A percentile compares a stretch with the other conserved stretches of the same genome.
Evolutionary conservation across 2,797 vertebrate genomes (phyloP).

Genomic region (Pipistrellus kuhlii): DNA sequence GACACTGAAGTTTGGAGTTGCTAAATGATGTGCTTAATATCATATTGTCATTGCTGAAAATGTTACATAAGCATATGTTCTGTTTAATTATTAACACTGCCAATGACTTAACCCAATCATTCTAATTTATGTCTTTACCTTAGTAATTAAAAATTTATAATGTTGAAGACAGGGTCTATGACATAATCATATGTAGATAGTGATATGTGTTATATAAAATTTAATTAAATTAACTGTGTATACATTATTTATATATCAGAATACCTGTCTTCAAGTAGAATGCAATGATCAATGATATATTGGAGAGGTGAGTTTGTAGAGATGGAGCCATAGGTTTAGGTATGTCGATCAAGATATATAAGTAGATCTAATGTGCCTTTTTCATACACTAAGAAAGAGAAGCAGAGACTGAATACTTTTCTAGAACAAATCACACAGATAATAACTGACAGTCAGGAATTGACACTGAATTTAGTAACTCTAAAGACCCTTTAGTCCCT

Average conservation of each 20-base stretch:
- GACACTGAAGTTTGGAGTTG: background rate
- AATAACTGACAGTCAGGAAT: background rate
- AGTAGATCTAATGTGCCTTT: background rate
- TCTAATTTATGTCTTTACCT: background rate
- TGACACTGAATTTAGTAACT: background rate
- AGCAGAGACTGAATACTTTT: background rate
- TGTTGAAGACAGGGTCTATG: background rate
- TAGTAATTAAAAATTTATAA: slow-evolving; percentile 7
- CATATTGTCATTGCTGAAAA: background rate
- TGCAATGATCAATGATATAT: background rate
- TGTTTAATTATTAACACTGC: background rate
- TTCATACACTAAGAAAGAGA: background rate
- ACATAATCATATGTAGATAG: background rate
- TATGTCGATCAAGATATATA: background rate
- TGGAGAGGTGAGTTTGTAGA: background rate
- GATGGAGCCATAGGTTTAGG: background rate
- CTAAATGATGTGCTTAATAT: background rate
- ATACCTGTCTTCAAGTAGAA: background rate
- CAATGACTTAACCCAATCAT: background rate
- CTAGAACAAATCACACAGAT: background rate
- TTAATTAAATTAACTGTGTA: background rate
- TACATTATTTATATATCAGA: background rate
- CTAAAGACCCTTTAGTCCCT: background rate
- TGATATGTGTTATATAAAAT: background rate
- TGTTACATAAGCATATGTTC: background rate